Conservation (phyloP, 2,888 invertebrate genomes). For the Cinara cedri region DNA sequence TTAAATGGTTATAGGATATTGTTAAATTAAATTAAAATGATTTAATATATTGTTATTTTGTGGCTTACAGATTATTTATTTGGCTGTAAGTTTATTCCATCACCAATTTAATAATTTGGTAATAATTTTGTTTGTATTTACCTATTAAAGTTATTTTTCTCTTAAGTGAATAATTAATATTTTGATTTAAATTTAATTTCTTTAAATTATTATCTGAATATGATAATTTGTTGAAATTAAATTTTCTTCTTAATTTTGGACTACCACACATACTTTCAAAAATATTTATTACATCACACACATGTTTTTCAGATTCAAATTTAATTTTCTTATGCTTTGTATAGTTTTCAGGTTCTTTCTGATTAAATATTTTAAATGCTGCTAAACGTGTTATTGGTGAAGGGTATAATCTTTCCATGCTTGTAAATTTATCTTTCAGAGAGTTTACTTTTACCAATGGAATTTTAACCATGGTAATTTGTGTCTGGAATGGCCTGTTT, state of each 20-base stretch:
- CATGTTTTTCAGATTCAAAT: constrained; percentile 26
- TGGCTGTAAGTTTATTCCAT: constrained; percentile 58
- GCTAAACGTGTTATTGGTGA: constrained; percentile 58
- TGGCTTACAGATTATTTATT: constrained; percentile 3
- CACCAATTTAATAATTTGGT: constrained; percentile 58
- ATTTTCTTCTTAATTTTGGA: constrained; percentile 18
- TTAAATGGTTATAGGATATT: neutral
- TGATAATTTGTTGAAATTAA: constrained; percentile 18
- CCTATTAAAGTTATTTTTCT: constrained; percentile 14
- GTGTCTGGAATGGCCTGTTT: constrained; percentile 39
- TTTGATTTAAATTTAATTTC: constrained; percentile 1
- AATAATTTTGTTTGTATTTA: constrained; percentile 35
- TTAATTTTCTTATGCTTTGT: constrained; percentile 15
- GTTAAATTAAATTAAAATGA: constrained; percentile 4
- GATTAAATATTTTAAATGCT: constrained; percentile 58
- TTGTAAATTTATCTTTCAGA: constrained; percentile 59
- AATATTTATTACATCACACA: constrained; percentile 55
- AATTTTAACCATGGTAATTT: constrained; percentile 36
- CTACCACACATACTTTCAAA: constrained; percentile 55
- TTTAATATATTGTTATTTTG: constrained; percentile 1
- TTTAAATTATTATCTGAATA: neutral
- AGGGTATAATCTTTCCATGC: constrained; percentile 58
- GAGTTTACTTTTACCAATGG: constrained; percentile 58
- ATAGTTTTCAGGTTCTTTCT: neutral
- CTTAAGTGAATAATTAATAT: neutral